Percentiles rank a stretch among this genome's conserved stretches.
These are phyloP conservation scores for Calameuta filiformis DNA, from an alignment of 2,888 invertebrate genomes.

Conservation along the genomic window DNA sequence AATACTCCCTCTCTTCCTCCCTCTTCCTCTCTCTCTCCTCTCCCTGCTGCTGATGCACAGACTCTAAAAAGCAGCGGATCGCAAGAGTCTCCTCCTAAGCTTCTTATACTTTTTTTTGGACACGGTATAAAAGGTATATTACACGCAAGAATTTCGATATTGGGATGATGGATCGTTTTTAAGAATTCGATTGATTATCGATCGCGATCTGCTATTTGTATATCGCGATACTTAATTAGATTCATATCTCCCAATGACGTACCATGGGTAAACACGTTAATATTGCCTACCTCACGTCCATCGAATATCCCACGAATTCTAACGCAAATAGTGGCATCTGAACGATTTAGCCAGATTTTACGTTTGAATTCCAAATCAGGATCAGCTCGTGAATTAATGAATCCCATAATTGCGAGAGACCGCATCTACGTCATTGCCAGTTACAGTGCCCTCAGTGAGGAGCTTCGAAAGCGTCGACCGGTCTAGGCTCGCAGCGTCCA, in stretches of 20 bases:
- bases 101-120: not conserved
- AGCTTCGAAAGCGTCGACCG: not conserved
- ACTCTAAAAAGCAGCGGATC: not conserved
- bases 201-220: not conserved
- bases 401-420: not conserved
- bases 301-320: not conserved
- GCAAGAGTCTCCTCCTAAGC: not conserved
- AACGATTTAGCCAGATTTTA: not conserved
- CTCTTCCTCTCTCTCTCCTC: not conserved
- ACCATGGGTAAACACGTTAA: not conserved
- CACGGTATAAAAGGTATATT: not conserved
- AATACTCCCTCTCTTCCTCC: not conserved
- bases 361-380: not conserved
- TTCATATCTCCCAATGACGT: not conserved
- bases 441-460: not conserved
- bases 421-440: not conserved
- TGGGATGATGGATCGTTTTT: not conserved
- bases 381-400: not conserved
- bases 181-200: not conserved
- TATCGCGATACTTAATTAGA: not conserved
- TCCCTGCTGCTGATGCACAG: not conserved
- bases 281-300: not conserved
- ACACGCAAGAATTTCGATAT: not conserved
- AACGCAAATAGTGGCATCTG: not conserved
- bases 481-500: not conserved